Evolutionary conservation across 2,888 invertebrate genomes (phyloP).

Genomic region (Nineta flava): DNA sequence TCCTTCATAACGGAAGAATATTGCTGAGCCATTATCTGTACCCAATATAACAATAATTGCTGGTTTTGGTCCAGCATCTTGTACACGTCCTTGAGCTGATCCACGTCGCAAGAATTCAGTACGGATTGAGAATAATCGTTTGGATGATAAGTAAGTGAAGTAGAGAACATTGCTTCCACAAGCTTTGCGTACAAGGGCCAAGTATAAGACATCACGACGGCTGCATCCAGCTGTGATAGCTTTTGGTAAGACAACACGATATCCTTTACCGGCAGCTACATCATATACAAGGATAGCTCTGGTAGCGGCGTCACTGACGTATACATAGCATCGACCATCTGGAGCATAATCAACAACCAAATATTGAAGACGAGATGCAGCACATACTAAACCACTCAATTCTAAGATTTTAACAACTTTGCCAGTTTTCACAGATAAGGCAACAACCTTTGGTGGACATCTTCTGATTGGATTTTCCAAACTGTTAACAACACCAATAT

Average conservation of each 20-base stretch:
- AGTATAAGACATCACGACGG: constrained; percentile 39
- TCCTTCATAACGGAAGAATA: constrained; percentile 40
- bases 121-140: constrained; percentile 38
- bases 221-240: constrained; percentile 26
- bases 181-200: constrained; percentile 33
- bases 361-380: constrained; percentile 38
- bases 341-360: constrained; percentile 37
- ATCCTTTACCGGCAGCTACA: constrained; percentile 31
- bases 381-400: constrained; percentile 31
- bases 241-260: constrained; percentile 38
- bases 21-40: constrained; percentile 38
- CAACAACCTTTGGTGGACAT: constrained; percentile 43
- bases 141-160: constrained; percentile 41
- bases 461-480: constrained; percentile 38
- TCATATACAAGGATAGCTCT: constrained; percentile 35
- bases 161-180: constrained; percentile 33
- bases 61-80: constrained; percentile 39
- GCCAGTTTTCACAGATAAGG: constrained; percentile 36
- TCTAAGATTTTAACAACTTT: constrained; percentile 41
- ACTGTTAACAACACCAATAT: constrained; percentile 41
- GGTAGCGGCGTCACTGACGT: constrained; percentile 32
- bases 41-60: constrained; percentile 38
- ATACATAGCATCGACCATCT: constrained; percentile 31
- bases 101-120: constrained; percentile 35
- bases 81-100: constrained; percentile 34